A percentile compares a stretch with the other conserved stretches of the same genome.
These are phyloP conservation scores for Drosophila multiciliata DNA, from an alignment of 2,888 invertebrate genomes.

Conservation along the genomic window DNA sequence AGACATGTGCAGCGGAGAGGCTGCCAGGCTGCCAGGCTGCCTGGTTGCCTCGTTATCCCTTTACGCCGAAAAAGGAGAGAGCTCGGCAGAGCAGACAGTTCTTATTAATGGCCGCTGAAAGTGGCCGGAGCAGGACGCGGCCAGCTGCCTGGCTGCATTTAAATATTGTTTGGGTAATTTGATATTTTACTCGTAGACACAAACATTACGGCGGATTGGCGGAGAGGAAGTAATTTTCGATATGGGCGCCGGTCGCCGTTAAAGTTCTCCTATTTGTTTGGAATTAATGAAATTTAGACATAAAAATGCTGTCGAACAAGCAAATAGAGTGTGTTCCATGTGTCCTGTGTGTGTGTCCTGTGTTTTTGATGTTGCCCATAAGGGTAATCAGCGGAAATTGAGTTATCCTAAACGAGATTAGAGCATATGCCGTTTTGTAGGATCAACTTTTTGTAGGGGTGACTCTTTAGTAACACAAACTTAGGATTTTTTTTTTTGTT, in stretches of 20 bases:
- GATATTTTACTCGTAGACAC: slow-evolving; percentile 64
- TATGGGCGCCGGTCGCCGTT: slow-evolving; percentile 63
- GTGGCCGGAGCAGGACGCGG: slow-evolving; percentile 30
- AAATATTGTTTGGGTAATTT: slow-evolving; percentile 66
- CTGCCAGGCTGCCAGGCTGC: slow-evolving; percentile 21
- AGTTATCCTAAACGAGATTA: slow-evolving; percentile 70
- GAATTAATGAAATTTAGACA: slow-evolving; percentile 79
- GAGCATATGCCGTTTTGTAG: slow-evolving; percentile 48
- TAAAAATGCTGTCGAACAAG: slow-evolving; percentile 58
- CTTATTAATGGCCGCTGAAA: slow-evolving; percentile 59
- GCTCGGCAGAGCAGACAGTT: slow-evolving; percentile 44
- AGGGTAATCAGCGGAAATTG: slow-evolving; percentile 75
- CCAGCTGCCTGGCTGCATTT: slow-evolving; percentile 64
- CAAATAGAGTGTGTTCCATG: slow-evolving; percentile 37
- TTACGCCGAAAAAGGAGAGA: slow-evolving; percentile 30
- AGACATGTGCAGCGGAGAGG: slow-evolving; percentile 68
- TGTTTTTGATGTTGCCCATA: slow-evolving; percentile 61
- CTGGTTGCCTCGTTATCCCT: slow-evolving; percentile 69
- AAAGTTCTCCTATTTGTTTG: slow-evolving; percentile 62
- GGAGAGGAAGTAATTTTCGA: slow-evolving; percentile 70
- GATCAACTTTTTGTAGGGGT: slow-evolving; percentile 17
- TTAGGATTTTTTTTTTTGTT: slow-evolving; percentile 37
- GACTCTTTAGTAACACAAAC: slow-evolving; percentile 31
- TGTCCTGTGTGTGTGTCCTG: slow-evolving; percentile 34
- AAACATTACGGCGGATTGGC: slow-evolving; percentile 28